phyloP scores from a whole-genome alignment of 2,113 vertebrate genomes.

The Misgurnus anguillicaudatus region DNA sequence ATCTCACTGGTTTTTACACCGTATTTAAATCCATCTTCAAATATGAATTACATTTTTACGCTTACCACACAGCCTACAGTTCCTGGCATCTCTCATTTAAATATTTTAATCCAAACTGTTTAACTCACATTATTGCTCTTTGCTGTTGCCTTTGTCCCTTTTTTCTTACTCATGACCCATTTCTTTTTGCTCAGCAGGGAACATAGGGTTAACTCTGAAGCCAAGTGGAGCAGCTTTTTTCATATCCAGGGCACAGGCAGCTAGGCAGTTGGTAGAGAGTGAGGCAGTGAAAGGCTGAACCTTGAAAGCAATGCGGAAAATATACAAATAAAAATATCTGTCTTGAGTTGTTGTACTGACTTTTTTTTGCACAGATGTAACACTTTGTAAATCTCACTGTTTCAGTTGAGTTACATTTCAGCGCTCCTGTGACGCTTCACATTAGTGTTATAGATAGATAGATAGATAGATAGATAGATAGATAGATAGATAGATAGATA shows the following conservation, averaged over 20 bases:
- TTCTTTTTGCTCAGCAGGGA: conserved; percentile 59
- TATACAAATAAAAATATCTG: not conserved
- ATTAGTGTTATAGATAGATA: not conserved
- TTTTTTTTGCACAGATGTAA: not conserved
- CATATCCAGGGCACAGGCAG: conserved; percentile 66
- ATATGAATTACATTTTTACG: not conserved
- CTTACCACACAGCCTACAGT: not conserved
- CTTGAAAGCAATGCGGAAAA: conserved; percentile 36
- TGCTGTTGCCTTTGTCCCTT: not conserved
- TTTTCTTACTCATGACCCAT: conserved; percentile 66
- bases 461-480: too few relatives aligned
- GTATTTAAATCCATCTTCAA: not conserved
- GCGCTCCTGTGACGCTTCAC: too few relatives aligned
- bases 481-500: too few relatives aligned
- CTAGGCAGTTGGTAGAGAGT: conserved; percentile 34
- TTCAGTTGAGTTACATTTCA: not conserved
- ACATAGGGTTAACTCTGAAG: conserved; percentile 64
- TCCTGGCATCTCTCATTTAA: not conserved
- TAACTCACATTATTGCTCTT: not conserved
- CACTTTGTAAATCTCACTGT: not conserved
- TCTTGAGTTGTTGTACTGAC: not conserved
- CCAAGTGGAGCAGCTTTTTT: conserved; percentile 71
- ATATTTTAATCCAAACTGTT: not conserved
- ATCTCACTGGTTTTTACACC: not conserved
- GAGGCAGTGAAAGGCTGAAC: conserved; percentile 37